Percentiles rank a stretch among this genome's conserved stretches.
Conservation (phyloP, 2,797 vertebrate species). For the Sebastes alutus region DNA sequence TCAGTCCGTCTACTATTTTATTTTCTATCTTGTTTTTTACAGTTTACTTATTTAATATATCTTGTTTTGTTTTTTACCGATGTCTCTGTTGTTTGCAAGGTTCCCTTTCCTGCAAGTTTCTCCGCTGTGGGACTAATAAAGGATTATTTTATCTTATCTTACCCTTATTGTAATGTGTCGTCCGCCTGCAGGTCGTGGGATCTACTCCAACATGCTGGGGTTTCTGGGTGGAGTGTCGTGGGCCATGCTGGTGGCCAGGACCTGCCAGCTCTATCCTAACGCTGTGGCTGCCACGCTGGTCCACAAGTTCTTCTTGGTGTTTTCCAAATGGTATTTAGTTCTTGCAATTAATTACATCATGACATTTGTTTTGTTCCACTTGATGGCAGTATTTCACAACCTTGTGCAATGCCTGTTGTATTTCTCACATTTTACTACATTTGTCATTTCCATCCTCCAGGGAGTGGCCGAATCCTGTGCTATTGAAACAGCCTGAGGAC, state of each 20-base stretch:
- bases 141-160: too few relatives aligned
- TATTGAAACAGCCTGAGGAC: constrained; percentile 96
- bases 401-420: background rate
- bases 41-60: too few relatives aligned
- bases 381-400: constrained; percentile 11
- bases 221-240: constrained; percentile 98
- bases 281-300: constrained; percentile 98
- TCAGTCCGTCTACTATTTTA: background rate
- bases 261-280: constrained; percentile 99
- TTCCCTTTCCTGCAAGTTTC: too few relatives aligned
- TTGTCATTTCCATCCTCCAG: constrained; percentile 61
- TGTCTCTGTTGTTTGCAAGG: too few relatives aligned
- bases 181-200: constrained; percentile 91
- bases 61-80: too few relatives aligned
- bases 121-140: too few relatives aligned
- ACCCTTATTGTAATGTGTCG: background rate
- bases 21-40: too few relatives aligned
- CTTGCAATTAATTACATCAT: background rate
- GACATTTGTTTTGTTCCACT: background rate
- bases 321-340: constrained; percentile 91
- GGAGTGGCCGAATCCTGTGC: constrained; percentile 98
- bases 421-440: background rate
- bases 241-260: constrained; percentile 99
- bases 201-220: constrained; percentile 99
- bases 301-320: constrained; percentile 99